Conservation (phyloP, 2,113 vertebrate species). For the Rhinoderma darwinii region DNA sequence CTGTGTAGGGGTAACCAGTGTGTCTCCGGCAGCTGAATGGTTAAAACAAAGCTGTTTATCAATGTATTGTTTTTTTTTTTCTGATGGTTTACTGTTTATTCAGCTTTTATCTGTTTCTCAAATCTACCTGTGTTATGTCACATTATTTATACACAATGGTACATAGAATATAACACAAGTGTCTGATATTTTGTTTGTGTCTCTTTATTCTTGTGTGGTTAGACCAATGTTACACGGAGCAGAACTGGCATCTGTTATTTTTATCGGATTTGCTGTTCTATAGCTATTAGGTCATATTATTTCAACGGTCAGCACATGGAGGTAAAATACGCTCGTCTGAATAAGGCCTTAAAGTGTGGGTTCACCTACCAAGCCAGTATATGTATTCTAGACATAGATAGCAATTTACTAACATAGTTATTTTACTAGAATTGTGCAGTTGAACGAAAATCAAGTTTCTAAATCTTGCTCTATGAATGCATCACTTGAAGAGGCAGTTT, state of each 20-base stretch:
- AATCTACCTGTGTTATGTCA: constrained; percentile 60
- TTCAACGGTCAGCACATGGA: too few species aligned
- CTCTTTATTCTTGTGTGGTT: constrained; percentile 32
- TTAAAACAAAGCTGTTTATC: constrained; percentile 49
- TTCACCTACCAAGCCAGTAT: too few species aligned
- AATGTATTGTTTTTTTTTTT: constrained; percentile 45
- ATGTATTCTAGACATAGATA: too few species aligned
- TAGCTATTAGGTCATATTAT: background rate
- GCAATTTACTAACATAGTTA: too few species aligned
- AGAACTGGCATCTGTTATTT: background rate
- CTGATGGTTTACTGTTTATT: constrained; percentile 56
- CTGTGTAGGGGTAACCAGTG: background rate
- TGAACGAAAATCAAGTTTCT: too few species aligned
- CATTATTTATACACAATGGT: constrained; percentile 60
- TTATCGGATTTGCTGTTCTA: background rate
- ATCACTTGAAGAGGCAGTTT: too few species aligned
- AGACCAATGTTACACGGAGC: background rate
- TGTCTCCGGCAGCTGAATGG: constrained; percentile 46
- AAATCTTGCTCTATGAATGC: too few species aligned
- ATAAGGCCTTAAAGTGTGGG: too few species aligned
- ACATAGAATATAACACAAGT: constrained; percentile 60
- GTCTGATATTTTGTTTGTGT: constrained; percentile 30
- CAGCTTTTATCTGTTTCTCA: constrained; percentile 55
- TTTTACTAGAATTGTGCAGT: too few species aligned
- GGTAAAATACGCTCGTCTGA: too few species aligned